Evolutionary conservation across 1,140 invertebrate species (phyloP), one percentile per base, ranked within the genome.

Genomic region (Drosophila pseudoobscura): DNA sequence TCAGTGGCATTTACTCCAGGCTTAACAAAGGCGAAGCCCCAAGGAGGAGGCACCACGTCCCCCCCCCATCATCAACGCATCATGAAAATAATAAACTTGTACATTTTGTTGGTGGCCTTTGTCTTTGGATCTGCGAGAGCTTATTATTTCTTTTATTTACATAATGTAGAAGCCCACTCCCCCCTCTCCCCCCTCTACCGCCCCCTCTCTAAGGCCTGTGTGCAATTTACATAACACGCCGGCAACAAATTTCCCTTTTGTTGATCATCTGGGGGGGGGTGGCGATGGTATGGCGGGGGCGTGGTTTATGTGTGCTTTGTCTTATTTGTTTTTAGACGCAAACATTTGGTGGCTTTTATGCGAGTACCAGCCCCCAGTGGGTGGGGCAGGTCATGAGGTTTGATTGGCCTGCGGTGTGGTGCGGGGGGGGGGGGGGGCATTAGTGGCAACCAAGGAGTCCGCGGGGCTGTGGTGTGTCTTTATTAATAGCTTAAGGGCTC

Each of bases 101-200:
- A 45, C 35, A 64, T 39, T 69, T 55, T 17, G 31, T 58, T 31
- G 6, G 75, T 70, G 43, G 47, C 15, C 52, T 64, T 76, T 54
- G 50, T 61, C 45, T 73, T 51, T 60, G 44, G 47, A 52, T 69
- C 43, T 44, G 58, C 41, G 50, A n/a, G 44, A 68, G 78, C 78
- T 87, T 85, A 85, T 85, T 85, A 87, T 85, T 87, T 87, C 72
- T 87, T 87, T 88, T 87, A 87, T 87, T 87, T 87, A 87, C 82
- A 87, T 87, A 87, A 82, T 75, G 78, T 82, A 62, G 17, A 17
- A 17, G 17, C 17, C 0, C 17, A 1, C 17, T 15, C 15, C 15
- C 15, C 15, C 15, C 17, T 17, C 17, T 15, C 15, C 15, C 15
- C 15, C 15, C 17, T 17, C 17, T 17, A 17, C 17, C 17, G 17